A percentile compares a stretch with the other conserved stretches of the same genome.
Evolutionary conservation across 2,888 invertebrate genomes (phyloP).

Genomic region (Tuberolachnus salignus): DNA sequence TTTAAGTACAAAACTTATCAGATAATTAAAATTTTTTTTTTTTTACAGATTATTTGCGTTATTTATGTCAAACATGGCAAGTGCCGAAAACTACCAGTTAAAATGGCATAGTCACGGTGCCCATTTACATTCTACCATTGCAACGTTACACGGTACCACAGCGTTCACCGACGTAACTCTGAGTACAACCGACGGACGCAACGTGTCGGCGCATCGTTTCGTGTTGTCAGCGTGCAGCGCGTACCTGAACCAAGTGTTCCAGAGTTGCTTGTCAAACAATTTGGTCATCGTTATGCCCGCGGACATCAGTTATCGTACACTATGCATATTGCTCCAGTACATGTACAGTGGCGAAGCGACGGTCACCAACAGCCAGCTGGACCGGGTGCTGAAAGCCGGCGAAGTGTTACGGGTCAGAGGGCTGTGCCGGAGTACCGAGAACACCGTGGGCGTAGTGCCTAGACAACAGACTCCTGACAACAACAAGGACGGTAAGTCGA

Average conservation of each 20-base stretch:
- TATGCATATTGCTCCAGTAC: constrained; percentile 82
- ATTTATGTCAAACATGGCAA: constrained; percentile 53
- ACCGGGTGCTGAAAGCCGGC: constrained; percentile 80
- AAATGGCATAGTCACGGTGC: constrained; percentile 88
- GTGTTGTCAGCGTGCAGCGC: constrained; percentile 82
- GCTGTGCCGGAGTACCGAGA: constrained; percentile 74
- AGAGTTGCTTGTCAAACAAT: constrained; percentile 61
- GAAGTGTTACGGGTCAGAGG: constrained; percentile 82
- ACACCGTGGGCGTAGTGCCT: constrained; percentile 59
- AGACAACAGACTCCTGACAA: constrained; percentile 46
- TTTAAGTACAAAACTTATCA: too few species aligned
- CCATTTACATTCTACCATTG: constrained; percentile 81
- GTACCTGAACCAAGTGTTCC: constrained; percentile 64
- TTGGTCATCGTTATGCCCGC: constrained; percentile 77
- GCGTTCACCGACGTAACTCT: constrained; percentile 82
- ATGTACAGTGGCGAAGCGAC: constrained; percentile 87
- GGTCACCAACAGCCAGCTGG: constrained; percentile 82
- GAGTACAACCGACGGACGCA: constrained; percentile 78
- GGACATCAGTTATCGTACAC: constrained; percentile 78
- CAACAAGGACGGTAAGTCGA: constrained; percentile 51
- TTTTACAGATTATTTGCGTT: not conserved
- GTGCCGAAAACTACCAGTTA: constrained; percentile 80
- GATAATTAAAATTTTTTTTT: not conserved
- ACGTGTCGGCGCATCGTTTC: constrained; percentile 84
- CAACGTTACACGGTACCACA: constrained; percentile 77